Conservation (phyloP, 2,113 vertebrate genomes). For the Climacteris rufus region DNA sequence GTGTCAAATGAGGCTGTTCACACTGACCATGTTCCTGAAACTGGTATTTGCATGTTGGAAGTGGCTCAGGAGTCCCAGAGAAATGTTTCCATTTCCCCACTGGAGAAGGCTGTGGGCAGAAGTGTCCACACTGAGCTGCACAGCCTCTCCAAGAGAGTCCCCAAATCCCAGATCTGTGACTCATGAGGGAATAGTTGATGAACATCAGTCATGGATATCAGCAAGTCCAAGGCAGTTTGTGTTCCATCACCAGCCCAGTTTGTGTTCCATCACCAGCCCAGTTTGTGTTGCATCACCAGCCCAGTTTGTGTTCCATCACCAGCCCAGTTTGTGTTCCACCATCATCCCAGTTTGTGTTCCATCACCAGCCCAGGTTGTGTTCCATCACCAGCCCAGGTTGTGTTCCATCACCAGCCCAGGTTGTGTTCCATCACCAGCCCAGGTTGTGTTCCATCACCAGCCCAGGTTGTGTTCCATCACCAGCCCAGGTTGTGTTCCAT, state of each 20-base stretch:
- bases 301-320: not conserved
- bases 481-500: no score
- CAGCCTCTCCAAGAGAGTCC: not conserved
- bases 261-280: not conserved
- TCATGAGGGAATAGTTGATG: rapidly evolving
- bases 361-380: rapidly evolving
- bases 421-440: rapidly evolving
- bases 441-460: no score
- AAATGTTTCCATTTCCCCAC: not conserved
- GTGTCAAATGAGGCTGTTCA: not conserved
- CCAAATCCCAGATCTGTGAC: not conserved
- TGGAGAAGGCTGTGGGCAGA: no score
- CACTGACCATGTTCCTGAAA: not conserved
- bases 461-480: not conserved
- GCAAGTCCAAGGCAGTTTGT: not conserved
- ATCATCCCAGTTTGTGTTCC: rapidly evolving
- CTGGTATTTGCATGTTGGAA: not conserved
- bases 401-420: not conserved
- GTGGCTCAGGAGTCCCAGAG: not conserved
- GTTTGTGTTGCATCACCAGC: not conserved
- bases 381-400: not conserved
- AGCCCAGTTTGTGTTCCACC: not conserved
- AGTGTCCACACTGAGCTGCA: not conserved
- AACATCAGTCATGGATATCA: not conserved
- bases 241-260: not conserved